Evolutionary conservation across 2,797 vertebrate species (phyloP).

Genomic region (Mus spretus): DNA sequence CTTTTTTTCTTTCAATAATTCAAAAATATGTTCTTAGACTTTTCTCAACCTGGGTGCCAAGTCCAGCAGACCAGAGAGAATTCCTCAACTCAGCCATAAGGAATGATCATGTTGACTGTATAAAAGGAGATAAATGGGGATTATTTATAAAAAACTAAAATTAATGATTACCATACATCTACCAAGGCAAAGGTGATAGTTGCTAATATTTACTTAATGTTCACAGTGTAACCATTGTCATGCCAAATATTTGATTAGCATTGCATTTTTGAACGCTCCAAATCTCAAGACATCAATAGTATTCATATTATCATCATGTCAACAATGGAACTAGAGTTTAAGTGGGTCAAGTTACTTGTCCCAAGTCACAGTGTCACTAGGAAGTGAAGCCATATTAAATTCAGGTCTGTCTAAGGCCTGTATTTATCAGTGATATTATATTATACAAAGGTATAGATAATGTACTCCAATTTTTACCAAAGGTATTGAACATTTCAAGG

Average conservation of each 20-base stretch:
- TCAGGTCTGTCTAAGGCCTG: neutral
- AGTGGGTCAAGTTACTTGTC: neutral
- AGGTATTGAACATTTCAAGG: rapidly evolving
- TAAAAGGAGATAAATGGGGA: neutral
- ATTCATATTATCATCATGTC: neutral
- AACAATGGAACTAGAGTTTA: neutral
- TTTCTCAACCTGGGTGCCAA: neutral
- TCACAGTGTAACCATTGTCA: neutral
- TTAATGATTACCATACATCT: neutral
- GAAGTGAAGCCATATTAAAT: neutral
- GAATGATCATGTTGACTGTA: neutral
- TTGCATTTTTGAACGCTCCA: neutral
- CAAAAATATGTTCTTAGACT: neutral
- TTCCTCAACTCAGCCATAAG: no score
- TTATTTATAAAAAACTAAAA: neutral
- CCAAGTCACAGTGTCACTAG: neutral
- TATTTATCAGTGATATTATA: neutral
- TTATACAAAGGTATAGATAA: rapidly evolving
- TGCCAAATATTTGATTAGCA: neutral
- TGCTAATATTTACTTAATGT: neutral
- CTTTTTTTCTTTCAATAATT: neutral
- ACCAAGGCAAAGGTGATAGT: no score
- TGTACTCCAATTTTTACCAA: neutral
- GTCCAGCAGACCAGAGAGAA: neutral
- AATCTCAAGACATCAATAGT: neutral